These are phyloP conservation scores for Ephialtes manifestator DNA, from an alignment of 2,888 invertebrate species.

Conservation along the genomic window DNA sequence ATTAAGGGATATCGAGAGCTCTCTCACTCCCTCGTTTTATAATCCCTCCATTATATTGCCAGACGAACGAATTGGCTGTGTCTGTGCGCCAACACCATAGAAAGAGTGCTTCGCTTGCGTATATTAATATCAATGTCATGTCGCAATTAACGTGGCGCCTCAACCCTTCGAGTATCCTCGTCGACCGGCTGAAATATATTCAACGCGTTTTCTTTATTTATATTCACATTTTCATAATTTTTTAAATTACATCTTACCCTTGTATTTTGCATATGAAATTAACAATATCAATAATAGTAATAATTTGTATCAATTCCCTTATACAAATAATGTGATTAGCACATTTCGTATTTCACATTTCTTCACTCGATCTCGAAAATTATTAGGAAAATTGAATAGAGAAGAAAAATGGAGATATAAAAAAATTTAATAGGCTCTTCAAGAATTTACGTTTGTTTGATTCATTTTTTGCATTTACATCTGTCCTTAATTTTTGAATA, in stretches of 20 bases:
- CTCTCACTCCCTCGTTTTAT: conserved; percentile 28
- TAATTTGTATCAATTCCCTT: neutral
- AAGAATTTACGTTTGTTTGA: no score
- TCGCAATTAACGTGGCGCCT: conserved; percentile 57
- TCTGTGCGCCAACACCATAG: neutral
- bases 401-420: neutral
- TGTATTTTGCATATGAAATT: neutral
- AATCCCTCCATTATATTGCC: conserved; percentile 49
- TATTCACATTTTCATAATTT: neutral
- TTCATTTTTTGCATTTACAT: neutral
- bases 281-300: neutral
- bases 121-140: conserved; percentile 59
- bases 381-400: no score
- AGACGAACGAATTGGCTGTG: conserved; percentile 42
- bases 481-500: no score
- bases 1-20: conserved; percentile 54
- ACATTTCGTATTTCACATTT: neutral
- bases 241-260: neutral
- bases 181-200: neutral
- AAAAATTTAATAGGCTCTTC: neutral
- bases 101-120: conserved; percentile 20
- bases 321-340: no score
- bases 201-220: neutral
- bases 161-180: conserved; percentile 16
- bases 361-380: neutral